A percentile compares a stretch with the other conserved stretches of the same genome.
phyloP scores from a whole-genome alignment of 2,113 vertebrate genomes.

The Tenebrosternarchus preto region DNA sequence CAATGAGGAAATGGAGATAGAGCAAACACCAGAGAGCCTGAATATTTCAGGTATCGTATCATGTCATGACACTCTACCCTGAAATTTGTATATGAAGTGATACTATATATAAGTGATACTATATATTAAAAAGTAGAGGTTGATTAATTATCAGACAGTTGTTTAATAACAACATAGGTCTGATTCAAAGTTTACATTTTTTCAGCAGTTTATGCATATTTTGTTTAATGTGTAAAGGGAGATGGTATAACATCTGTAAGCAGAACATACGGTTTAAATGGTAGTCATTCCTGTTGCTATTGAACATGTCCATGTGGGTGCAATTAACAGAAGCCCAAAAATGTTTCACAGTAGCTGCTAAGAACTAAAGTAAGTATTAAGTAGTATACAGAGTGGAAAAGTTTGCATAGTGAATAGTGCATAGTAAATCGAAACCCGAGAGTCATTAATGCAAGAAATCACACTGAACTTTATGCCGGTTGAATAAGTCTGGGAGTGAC shows the following conservation, averaged over 20 bases:
- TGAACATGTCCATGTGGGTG: not conserved
- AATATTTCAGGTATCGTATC: conserved; percentile 21
- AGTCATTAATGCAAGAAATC: conserved; percentile 1
- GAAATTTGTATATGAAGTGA: too few species aligned
- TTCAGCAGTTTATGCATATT: too few species aligned
- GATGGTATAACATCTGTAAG: too few species aligned
- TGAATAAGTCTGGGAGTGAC: not conserved
- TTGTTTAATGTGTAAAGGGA: too few species aligned
- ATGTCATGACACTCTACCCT: not conserved
- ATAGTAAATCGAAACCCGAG: not conserved
- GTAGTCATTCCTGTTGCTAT: not conserved
- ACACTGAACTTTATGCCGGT: not conserved
- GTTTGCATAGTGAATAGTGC: not conserved
- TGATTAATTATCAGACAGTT: too few species aligned
- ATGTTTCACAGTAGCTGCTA: not conserved
- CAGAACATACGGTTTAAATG: conserved; percentile 12
- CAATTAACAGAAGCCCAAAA: not conserved
- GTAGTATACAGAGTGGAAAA: not conserved
- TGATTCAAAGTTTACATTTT: too few species aligned
- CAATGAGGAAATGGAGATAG: conserved; percentile 4
- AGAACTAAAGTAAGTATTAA: not conserved
- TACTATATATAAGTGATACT: too few species aligned
- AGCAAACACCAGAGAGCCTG: not conserved
- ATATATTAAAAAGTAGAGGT: too few species aligned
- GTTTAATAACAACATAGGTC: too few species aligned